phyloP scores from a whole-genome alignment of 2,888 invertebrate genomes.

The Drosophila meridionalis region DNA sequence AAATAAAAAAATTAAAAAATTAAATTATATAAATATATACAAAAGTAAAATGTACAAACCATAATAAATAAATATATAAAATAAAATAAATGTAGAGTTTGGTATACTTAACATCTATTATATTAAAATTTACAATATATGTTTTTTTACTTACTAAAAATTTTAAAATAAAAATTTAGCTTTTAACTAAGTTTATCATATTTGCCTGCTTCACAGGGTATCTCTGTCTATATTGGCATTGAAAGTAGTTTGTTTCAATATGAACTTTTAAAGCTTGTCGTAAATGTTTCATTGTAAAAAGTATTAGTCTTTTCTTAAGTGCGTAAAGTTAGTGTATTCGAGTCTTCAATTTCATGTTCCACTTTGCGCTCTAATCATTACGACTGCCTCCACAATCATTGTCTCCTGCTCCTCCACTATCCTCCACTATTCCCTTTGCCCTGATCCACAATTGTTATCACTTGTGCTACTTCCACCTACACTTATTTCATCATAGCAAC shows the following conservation, averaged over 20 bases:
- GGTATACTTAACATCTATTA: too few species aligned
- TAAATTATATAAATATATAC: neutral
- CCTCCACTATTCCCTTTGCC: neutral
- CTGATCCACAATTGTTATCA: neutral
- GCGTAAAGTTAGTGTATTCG: neutral
- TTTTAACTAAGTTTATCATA: neutral
- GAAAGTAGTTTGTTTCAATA: neutral
- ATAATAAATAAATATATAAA: too few species aligned
- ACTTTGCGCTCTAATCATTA: neutral
- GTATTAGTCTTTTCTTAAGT: neutral
- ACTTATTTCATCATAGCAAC: neutral
- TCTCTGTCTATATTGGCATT: neutral
- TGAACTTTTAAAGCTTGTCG: neutral
- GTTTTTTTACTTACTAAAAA: neutral
- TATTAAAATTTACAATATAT: too few species aligned
- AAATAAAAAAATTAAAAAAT: neutral
- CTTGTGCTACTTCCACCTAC: neutral
- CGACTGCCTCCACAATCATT: neutral
- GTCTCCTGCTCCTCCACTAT: neutral
- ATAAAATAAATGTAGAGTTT: too few species aligned
- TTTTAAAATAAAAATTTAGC: neutral
- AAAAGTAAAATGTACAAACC: neutral
- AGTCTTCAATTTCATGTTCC: neutral
- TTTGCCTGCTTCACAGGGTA: neutral
- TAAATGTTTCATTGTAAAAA: neutral